Conservation (phyloP, 2,113 vertebrate genomes). For the Neotragus moschatus region DNA sequence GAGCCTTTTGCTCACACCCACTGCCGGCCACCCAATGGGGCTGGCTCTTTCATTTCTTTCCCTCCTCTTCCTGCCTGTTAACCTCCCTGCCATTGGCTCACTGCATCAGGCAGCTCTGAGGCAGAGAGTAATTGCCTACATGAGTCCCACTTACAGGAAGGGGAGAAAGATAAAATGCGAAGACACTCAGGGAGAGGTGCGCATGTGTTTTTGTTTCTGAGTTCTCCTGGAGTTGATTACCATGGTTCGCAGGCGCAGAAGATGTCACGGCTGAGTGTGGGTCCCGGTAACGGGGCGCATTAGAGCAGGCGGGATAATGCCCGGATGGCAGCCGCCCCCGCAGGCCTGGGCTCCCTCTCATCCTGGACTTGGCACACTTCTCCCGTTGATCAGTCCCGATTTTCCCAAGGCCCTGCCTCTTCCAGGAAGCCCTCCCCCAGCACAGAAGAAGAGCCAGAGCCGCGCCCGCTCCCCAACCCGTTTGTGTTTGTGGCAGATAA, state of each 20-base stretch:
- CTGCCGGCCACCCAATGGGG: conserved; percentile 51
- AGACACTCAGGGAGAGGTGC: neutral
- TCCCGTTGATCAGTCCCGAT: neutral
- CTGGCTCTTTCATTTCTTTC: conserved; percentile 44
- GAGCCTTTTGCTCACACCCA: neutral
- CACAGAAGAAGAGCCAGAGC: fast-evolving
- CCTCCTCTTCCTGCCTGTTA: conserved; percentile 44
- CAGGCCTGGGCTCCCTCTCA: neutral
- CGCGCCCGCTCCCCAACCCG: fast-evolving
- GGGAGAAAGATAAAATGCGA: conserved; percentile 47
- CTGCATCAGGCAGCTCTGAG: conserved; percentile 78
- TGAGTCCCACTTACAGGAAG: conserved; percentile 75
- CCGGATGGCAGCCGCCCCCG: neutral
- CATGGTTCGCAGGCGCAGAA: conserved; percentile 35
- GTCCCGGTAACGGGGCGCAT: neutral
- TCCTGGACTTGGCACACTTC: neutral
- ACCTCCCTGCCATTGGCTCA: conserved; percentile 65
- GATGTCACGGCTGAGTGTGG: neutral
- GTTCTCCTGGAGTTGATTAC: conserved; percentile 68
- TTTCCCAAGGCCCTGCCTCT: neutral
- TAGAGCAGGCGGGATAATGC: neutral
- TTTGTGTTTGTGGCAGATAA: neutral
- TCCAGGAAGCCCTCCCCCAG: conserved; percentile 14
- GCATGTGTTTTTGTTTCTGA: neutral
- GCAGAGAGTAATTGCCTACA: conserved; percentile 81